phyloP scores from a whole-genome alignment of 2,888 invertebrate species.

The Callimorpha dominula region DNA sequence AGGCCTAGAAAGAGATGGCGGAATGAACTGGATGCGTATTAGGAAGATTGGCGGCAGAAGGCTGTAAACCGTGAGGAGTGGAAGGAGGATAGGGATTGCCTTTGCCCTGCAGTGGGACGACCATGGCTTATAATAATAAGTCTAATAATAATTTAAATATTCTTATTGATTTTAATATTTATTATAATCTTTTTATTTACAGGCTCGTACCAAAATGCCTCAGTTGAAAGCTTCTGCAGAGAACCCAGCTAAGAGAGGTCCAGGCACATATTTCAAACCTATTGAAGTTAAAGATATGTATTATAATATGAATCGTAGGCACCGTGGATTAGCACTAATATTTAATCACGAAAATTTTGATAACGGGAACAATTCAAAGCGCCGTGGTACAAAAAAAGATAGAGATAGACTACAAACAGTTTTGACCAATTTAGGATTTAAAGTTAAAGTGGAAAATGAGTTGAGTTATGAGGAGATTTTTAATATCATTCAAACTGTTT shows the following conservation, averaged over 20 bases:
- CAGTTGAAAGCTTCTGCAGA: constrained; percentile 8
- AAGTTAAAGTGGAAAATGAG: constrained; percentile 90
- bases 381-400: constrained; percentile 95
- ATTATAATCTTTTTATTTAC: not conserved
- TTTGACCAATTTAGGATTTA: constrained; percentile 89
- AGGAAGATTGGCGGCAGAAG: no score
- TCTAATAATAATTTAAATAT: no score
- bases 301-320: constrained; percentile 95
- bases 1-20: no score
- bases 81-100: no score
- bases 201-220: constrained; percentile 13
- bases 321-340: constrained; percentile 94
- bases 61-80: no score
- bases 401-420: constrained; percentile 90
- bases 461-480: constrained; percentile 89
- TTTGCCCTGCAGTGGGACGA: no score
- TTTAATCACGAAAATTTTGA: constrained; percentile 96
- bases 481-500: constrained; percentile 88
- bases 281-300: constrained; percentile 63
- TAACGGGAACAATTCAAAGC: constrained; percentile 87
- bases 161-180: not conserved
- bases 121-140: no score
- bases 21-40: no score
- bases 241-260: not conserved
- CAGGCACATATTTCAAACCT: not conserved